These are phyloP conservation scores for Rosalia funebris DNA, from an alignment of 2,888 invertebrate species.

Conservation along the genomic window DNA sequence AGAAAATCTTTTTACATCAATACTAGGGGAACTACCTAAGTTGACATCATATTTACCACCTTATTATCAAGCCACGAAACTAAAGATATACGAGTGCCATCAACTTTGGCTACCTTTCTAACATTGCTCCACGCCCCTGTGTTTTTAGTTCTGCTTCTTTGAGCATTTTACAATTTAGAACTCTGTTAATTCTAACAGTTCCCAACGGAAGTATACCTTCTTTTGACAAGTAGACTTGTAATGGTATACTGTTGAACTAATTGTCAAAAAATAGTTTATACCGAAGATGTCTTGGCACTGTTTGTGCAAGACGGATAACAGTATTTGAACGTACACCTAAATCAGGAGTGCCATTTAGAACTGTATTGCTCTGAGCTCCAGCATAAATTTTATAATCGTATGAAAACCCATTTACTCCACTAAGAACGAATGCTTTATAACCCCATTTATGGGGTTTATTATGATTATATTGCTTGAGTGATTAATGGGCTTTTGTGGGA, in stretches of 20 bases:
- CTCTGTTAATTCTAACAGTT: slow-evolving; percentile 35
- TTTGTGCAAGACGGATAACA: not conserved
- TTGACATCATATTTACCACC: not conserved
- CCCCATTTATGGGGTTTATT: slow-evolving; percentile 18
- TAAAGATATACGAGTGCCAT: slow-evolving; percentile 36
- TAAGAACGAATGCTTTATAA: slow-evolving; percentile 20
- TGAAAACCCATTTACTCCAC: slow-evolving; percentile 13
- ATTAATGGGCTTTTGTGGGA: not conserved
- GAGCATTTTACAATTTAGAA: slow-evolving; percentile 14
- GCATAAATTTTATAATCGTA: slow-evolving; percentile 2
- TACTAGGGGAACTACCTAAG: not conserved
- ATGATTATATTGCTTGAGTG: slow-evolving; percentile 14
- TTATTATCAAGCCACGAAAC: not conserved
- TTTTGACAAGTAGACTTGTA: slow-evolving; percentile 40
- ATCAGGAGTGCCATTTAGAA: slow-evolving; percentile 2
- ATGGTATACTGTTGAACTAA: slow-evolving; percentile 47
- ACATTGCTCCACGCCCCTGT: slow-evolving; percentile 40
- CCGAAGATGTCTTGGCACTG: not conserved
- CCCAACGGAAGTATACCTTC: slow-evolving; percentile 40
- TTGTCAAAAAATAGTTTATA: slow-evolving; percentile 51
- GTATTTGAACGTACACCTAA: not conserved
- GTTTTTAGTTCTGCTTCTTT: slow-evolving; percentile 27
- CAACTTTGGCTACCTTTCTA: slow-evolving; percentile 42
- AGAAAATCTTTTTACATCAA: not conserved
- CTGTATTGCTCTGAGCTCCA: not conserved